phyloP scores from a whole-genome alignment of 2,888 invertebrate species.

The Hirtodrosophila histrioides region DNA sequence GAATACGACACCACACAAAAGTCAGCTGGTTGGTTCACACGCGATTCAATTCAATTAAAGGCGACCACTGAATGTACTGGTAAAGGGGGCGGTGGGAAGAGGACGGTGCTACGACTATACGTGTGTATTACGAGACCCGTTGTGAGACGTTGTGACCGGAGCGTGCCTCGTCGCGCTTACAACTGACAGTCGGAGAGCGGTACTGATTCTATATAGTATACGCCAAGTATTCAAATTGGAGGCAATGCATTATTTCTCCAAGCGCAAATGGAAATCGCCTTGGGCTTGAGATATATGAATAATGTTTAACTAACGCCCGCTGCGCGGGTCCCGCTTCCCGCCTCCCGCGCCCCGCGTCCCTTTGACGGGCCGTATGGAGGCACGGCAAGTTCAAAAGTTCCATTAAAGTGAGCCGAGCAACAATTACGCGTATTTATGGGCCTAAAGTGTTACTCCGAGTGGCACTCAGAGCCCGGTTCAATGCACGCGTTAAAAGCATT shows the following conservation, averaged over 20 bases:
- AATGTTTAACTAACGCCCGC: no score
- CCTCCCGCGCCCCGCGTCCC: slow-evolving; percentile 10
- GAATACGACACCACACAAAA: slow-evolving; percentile 1
- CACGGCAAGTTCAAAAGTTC: slow-evolving; percentile 14
- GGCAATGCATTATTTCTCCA: slow-evolving; percentile 4
- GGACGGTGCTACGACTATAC: not conserved
- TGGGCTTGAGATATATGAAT: slow-evolving; percentile 27
- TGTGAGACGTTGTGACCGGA: slow-evolving; percentile 40
- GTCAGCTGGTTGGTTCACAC: slow-evolving; percentile 52
- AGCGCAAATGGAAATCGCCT: slow-evolving; percentile 48
- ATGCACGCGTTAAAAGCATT: slow-evolving; percentile 47
- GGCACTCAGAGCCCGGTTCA: slow-evolving; percentile 44
- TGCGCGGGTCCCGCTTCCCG: not conserved
- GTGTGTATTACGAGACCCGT: slow-evolving; percentile 1
- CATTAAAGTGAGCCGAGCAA: slow-evolving; percentile 12
- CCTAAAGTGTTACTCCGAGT: slow-evolving; percentile 1
- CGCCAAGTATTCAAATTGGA: slow-evolving; percentile 39
- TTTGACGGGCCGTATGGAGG: not conserved
- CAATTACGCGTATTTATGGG: slow-evolving; percentile 3
- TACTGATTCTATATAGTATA: not conserved
- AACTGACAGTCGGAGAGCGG: slow-evolving; percentile 48
- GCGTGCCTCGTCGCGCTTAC: slow-evolving; percentile 42
- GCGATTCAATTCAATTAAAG: slow-evolving; percentile 46
- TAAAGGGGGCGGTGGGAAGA: not conserved
- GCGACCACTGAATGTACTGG: not conserved